Percentiles rank a stretch among this genome's conserved stretches.
Conservation (phyloP, 1,140 invertebrate genomes). For the Drosophila kepulauana region DNA sequence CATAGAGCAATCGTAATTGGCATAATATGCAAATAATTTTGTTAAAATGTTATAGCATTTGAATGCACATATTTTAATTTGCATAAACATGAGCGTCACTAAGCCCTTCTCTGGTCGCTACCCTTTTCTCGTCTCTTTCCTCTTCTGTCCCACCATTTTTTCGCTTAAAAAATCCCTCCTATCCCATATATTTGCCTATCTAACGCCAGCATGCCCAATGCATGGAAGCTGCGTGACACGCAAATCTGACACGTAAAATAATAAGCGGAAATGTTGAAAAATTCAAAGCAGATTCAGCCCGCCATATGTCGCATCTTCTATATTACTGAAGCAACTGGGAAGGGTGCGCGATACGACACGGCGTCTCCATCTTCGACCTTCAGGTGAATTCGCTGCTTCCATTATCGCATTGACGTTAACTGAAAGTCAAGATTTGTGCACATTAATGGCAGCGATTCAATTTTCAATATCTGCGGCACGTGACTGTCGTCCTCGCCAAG, state of each 20-base stretch:
- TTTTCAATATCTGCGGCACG: slow-evolving; percentile 80
- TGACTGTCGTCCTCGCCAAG: slow-evolving; percentile 56
- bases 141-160: background rate
- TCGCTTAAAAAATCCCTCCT: too few relatives aligned
- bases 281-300: slow-evolving; percentile 76
- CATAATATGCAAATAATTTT: slow-evolving; percentile 69
- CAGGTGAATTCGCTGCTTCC: slow-evolving; percentile 33
- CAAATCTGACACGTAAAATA: slow-evolving; percentile 79
- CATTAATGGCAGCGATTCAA: slow-evolving; percentile 79
- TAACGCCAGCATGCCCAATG: slow-evolving; percentile 40
- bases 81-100: slow-evolving; percentile 57
- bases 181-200: background rate
- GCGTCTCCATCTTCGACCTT: background rate
- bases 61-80: slow-evolving; percentile 75
- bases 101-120: background rate
- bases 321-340: background rate
- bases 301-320: slow-evolving; percentile 27
- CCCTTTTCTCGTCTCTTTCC: background rate
- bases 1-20: slow-evolving; percentile 35
- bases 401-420: slow-evolving; percentile 77
- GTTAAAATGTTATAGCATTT: slow-evolving; percentile 68
- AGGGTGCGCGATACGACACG: background rate
- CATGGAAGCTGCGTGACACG: slow-evolving; percentile 65
- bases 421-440: slow-evolving; percentile 78
- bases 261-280: slow-evolving; percentile 84